Evolutionary conservation across 2,113 vertebrate genomes (phyloP).

Genomic region (Balaeniceps rex): DNA sequence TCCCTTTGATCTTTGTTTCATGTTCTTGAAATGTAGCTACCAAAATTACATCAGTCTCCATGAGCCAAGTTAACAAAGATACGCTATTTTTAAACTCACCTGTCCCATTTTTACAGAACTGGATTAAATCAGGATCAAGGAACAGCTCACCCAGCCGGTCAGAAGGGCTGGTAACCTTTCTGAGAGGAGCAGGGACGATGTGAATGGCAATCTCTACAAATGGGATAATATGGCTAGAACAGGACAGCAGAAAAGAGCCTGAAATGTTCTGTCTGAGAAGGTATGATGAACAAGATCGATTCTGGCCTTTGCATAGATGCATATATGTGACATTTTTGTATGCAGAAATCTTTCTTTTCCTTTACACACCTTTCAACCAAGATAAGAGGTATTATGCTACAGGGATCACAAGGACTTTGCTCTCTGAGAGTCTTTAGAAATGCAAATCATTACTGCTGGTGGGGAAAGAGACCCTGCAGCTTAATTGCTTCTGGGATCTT

Average conservation of each 20-base stretch:
- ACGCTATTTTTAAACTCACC: not conserved
- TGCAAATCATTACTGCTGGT: not conserved
- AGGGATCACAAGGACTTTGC: not conserved
- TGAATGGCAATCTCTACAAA: not conserved
- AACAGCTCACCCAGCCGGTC: not conserved
- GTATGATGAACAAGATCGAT: not conserved
- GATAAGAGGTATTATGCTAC: not conserved
- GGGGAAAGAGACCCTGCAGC: not conserved
- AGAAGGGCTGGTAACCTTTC: not conserved
- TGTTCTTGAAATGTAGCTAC: not conserved
- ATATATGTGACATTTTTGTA: not conserved
- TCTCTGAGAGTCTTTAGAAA: not conserved
- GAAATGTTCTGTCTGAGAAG: not conserved
- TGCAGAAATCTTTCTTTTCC: not conserved
- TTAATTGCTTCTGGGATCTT: not conserved
- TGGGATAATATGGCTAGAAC: not conserved
- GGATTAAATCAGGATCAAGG: not conserved
- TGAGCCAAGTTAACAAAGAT: not conserved
- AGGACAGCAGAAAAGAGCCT: not conserved
- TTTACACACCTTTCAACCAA: not conserved
- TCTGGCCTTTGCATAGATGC: not conserved
- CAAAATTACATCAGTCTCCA: not conserved
- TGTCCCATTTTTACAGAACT: not conserved
- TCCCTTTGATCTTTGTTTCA: not conserved
- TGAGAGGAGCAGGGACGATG: not conserved